Evolutionary conservation across 2,797 vertebrate species (phyloP), one percentile per base, ranked within the genome.

Genomic region (Acropternis orthonyx): DNA sequence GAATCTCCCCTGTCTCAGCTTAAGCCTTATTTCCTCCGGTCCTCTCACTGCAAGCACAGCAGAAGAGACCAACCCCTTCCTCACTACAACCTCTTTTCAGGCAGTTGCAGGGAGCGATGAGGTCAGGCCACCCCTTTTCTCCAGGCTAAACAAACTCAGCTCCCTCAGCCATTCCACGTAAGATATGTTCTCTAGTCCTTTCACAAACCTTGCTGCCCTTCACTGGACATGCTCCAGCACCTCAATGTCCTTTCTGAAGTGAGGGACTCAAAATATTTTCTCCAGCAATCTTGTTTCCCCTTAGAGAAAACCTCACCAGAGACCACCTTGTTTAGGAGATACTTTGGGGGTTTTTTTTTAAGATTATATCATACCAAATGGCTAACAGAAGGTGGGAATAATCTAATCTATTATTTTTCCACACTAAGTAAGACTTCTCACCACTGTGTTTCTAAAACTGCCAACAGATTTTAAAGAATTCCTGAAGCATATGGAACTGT

Each of bases 181-280:
- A 26, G 9, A 52, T 10, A 12, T 7, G 14, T 34, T 51, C 43
- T 69, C 49, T 51, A 37, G 32, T 56, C 20, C 11, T 22, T 39
- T 15, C 28, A 58, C 0, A 3, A 58, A n/a, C 44, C 41, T 62
- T 68, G 62, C 0, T 71, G 14, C 17, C 43, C 65, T 71, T 63
- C 7, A 21, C 32, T 34, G 43, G 24, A 39, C 27, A 12, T 8
- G 3, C 17, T 51, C 20, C 55, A 69, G 14, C 5, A 21, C 12
- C n/a, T 44, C 37, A 43, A 51, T 9, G 44, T 56, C n/a, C 20
- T 56, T 58, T n/a, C 18, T 28, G 36, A 69, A 72, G 16, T 9
- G 66, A 51, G 20, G 12, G 43, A 15, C 7, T 20, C 58, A 58
- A 44, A 83, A 63, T 39, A 41, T 52, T 80, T 83, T 36, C 76